Base-by-base conservation (phyloP, 2,797 vertebrate genomes). In the Acipenser transmontanus region DNA sequence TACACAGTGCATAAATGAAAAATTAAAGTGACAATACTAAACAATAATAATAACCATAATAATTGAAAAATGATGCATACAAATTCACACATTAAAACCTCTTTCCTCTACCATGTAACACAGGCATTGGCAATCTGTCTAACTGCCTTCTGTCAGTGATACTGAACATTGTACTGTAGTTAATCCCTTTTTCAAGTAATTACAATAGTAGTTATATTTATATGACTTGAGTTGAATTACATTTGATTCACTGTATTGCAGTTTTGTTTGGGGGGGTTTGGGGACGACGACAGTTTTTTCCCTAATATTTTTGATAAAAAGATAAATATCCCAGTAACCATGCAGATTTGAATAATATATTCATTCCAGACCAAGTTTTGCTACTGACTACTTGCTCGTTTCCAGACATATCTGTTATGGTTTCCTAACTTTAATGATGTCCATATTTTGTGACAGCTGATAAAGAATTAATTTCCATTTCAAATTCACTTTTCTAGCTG, bases 381-480 rank as follows among this genome's bases (percentile, higher is more conserved):
- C 49, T 59, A 50, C 56, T 59, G 20, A 50, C 34, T 34, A 34
- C 34, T 34, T 4, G 34, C 34, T 34, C 34, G 34, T 66, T 61
- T 54, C 52, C 52, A 51, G 60, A 59, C 34, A 20, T 73, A 66
- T 76, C 68, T 68, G 69, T 76, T 20, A 62, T 67, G 63, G 72
- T 62, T 81, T 75, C 75, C 59, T 73, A 60, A 64, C 81, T 81
- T 76, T 79, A 76, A 74, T 73, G 71, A 71, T 77, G 54, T 78
- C 66, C 67, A 52, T 72, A 66, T 73, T 78, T 81, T 77, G 61
- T 76, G 78, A 75, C 73, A 78, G 73, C 66, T 78, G 78, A 79
- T 81, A 79, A 80, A 78, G 69, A 78, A 80, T 78, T 72, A 68
- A 73, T 77, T 73, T 78, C 72, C 70, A 73, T 73, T 85, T 80